Evolutionary conservation across 2,888 invertebrate species (phyloP), one percentile per base, ranked within the genome.

Genomic region (Ophonus ardosiacus): DNA sequence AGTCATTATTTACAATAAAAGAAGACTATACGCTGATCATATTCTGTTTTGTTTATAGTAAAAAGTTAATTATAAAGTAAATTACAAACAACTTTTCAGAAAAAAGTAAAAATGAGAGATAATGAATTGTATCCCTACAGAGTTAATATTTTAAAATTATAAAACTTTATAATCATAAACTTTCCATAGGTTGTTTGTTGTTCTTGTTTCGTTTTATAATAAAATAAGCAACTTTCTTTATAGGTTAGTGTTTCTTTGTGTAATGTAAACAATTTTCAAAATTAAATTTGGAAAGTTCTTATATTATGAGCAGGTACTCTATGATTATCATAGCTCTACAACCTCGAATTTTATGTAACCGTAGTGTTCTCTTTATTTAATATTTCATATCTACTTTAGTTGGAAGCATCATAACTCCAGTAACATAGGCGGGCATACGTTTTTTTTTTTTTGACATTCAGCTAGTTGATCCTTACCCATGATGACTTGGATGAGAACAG

Each of bases 301-400:
- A 2, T 13, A 10, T 6, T 31, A 1, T 13, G 43, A 51, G 43
- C 10, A 51, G 43, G 13, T 51, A 51, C 10, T 51, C 43, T 10
- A 51, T 51, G 43, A 51, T 51, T 51, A 51, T 51, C 43, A 7
- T 51, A 51, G 13, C 43, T 51, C 7, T 51, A 51, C 43, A 65
- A 65, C 8, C 24, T 21, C 4, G 40, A 0, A 43, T 40, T 74
- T 74, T 51, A 7, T 18, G 15, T 43, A 76, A 51, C 8, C 76
- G 40, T 43, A 56, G 10, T 43, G 7, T 76, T 76, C 40, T 76
- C 51, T 76, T 76, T 76, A 51, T 51, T 65, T 74, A 74, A 74
- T 74, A 74, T 74, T 74, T 74, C 43, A 74, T 74, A 13, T 31
- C 10, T 74, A 40, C 38, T 40, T 5, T 74, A 15, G 38, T n/a